Evolutionary conservation across 2,888 invertebrate species (phyloP).

Genomic region (Leucania comma): DNA sequence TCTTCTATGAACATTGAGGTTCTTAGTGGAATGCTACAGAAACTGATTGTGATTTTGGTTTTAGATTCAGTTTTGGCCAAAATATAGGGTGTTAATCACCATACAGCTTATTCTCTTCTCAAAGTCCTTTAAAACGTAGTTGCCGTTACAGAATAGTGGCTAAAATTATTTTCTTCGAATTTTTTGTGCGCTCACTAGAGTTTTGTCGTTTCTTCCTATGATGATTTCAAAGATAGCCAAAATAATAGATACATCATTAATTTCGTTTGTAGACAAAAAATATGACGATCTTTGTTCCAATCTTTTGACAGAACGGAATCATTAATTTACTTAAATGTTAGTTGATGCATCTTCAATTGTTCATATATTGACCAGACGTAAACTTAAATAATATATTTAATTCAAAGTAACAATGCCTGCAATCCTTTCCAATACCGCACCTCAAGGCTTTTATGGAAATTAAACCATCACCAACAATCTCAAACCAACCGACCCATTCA

Average conservation of each 20-base stretch:
- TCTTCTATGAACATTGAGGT: neutral
- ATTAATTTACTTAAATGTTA: conserved; percentile 12
- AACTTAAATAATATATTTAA: neutral
- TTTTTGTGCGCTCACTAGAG: neutral
- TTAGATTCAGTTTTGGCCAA: no score
- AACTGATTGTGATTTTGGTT: neutral
- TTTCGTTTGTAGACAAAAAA: conserved; percentile 7
- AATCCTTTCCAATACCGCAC: conserved; percentile 36
- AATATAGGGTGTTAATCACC: no score
- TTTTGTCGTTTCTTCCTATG: neutral
- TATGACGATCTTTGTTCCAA: conserved; percentile 14
- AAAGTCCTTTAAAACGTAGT: neutral
- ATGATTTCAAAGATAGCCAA: neutral
- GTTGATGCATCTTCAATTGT: neutral
- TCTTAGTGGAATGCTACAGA: no score
- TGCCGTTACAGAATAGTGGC: neutral
- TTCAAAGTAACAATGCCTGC: neutral
- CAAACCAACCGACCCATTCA: conserved; percentile 64
- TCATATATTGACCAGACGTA: neutral
- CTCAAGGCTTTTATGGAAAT: conserved; percentile 53
- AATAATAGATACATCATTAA: conserved; percentile 13
- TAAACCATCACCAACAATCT: conserved; percentile 52
- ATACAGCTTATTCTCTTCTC: no score
- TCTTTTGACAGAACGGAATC: neutral
- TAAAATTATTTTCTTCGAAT: neutral